These are phyloP conservation scores for Tragelaphus oryx DNA, from an alignment of 2,797 vertebrate genomes.

Conservation along the genomic window DNA sequence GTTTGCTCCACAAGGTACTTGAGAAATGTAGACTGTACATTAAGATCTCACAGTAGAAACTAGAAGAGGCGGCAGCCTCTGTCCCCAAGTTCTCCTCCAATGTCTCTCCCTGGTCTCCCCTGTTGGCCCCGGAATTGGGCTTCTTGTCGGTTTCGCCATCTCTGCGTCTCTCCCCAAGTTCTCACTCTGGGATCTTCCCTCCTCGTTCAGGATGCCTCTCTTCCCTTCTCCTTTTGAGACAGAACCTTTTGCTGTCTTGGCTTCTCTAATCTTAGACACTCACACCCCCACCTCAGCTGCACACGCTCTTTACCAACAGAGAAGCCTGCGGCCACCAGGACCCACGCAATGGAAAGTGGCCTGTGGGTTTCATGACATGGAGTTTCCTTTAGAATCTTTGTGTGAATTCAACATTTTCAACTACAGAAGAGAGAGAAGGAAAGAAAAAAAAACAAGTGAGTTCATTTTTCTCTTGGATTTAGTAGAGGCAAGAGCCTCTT, in stretches of 20 bases:
- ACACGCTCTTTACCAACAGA: rapidly evolving
- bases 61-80: background rate
- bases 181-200: background rate
- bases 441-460: background rate
- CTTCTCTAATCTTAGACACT: background rate
- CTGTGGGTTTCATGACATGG: background rate
- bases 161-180: background rate
- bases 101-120: background rate
- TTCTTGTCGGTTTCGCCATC: background rate
- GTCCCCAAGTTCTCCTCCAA: background rate
- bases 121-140: background rate
- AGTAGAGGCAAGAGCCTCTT: background rate
- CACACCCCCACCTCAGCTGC: background rate
- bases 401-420: background rate
- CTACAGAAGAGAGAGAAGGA: background rate
- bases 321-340: background rate
- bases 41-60: background rate
- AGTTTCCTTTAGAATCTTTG: background rate
- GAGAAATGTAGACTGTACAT: background rate
- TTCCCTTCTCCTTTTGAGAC: background rate
- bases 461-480: background rate
- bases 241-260: background rate
- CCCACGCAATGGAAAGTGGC: background rate
- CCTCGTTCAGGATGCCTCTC: background rate
- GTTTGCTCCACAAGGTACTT: background rate